Evolutionary conservation across 2,797 vertebrate species (phyloP), one percentile per base, ranked within the genome.

Genomic region (Salmo trutta): DNA sequence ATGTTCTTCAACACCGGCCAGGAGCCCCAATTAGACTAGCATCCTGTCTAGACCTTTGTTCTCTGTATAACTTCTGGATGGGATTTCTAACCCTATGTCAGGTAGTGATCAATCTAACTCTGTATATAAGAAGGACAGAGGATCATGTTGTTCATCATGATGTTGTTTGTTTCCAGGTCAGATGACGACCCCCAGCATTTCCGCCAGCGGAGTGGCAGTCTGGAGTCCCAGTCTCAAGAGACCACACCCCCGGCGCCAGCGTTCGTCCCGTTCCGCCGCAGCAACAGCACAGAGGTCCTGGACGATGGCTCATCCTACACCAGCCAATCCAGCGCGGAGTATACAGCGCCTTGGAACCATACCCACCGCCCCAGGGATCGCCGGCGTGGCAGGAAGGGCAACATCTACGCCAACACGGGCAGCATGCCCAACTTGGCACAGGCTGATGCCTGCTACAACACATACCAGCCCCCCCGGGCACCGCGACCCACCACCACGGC

Each of bases 341-440:
- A 95, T 90, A 94, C 90, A 0, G 84, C 86, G 62, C 93, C 95
- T 0, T 95, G 95, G 0, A 90, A 91, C 75, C 90, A 93, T n/a
- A 90, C 87, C 1, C 94, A 95, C 64, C 94, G 96, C 0, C 92
- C 94, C 70, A 90, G 96, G 74, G 91, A 93, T 0, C 95, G 96
- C 0, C 93, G 96, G 0, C 93, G 95, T 72, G 95, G 96, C 4
- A 95, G 94, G 87, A 97, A 94, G 21, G 93, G 93, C 27, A 89
- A 94, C 24, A 77, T 93, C 36, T 95, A 98, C 1, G 95, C 96
- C 8, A 97, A 83, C 88, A 96, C 97, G 0, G 98, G 98, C 10
- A 99, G 98, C 85, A 98, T 99, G 98, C 98, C 98, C 19, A 99
- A 99, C 86, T 92, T 99, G 54, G 95, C 96, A 4, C 96, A 96